Evolutionary conservation across 2,888 invertebrate species (phyloP), one percentile per base, ranked within the genome.

Genomic region (Bimastos eiseni): DNA sequence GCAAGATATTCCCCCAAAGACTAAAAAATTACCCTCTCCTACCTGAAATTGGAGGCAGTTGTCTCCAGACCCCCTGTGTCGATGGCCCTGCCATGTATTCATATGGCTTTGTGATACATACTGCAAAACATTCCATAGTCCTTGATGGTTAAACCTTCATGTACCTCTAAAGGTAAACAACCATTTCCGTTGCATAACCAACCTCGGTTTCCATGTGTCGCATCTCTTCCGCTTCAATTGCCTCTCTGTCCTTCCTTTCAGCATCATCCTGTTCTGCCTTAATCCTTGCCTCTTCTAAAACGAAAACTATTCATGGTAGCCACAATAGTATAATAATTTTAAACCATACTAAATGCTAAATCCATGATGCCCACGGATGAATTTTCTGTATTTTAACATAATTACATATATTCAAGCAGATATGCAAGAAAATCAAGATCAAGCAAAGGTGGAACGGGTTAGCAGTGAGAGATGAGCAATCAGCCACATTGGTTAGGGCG

Each of bases 151-250:
- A 55, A 55, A 30, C 3, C 3, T 30, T 3, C 30, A 55, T 30
- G 30, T 44, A 44, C 44, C 19, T 41, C 41, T 30, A 55, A n/a
- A n/a, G 55, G 55, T 55, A 55, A 55, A 30, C 13, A 55, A 55
- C 55, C 24, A 55, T 24, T 24, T 55, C 55, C 5, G 30, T 55
- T 24, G 24, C 30, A 55, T 30, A 55, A 33, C 84, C 34, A 36
- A 93, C 94, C 92, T 93, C 94, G 92, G 93, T 93, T 90, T 94
- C 93, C 30, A 93, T 91, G 89, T 93, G 93, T 90, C 92, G 92
- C 89, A 92, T 93, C 89, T 94, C 93, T 55, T 93, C 93, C 55
- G 93, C 93, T 88, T 93, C 93, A 89, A 92, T 89, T 90, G 93
- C 93, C 86, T 94, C 94, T 84, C 91, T 90, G 44, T 93, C 93